Evolutionary conservation across 2,888 invertebrate genomes (phyloP).

Genomic region (Linnaemya tessellans): DNA sequence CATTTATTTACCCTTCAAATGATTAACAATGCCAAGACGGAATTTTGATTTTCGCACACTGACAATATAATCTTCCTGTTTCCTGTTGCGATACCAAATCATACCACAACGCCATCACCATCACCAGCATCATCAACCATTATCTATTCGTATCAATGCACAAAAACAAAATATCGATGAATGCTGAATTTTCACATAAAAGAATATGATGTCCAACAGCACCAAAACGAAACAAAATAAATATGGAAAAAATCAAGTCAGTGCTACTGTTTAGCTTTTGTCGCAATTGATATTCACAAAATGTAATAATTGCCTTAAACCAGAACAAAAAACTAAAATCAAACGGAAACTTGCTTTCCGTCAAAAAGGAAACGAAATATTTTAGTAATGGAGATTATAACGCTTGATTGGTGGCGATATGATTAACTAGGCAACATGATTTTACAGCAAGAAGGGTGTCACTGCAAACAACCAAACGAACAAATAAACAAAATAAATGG

Average conservation of each 20-base stretch:
- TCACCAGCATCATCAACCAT: neutral
- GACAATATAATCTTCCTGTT: slow-evolving; percentile 72
- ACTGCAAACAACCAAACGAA: neutral
- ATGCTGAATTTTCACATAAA: neutral
- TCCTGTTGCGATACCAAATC: slow-evolving; percentile 55
- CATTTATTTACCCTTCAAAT: slow-evolving; percentile 49
- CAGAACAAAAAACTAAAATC: slow-evolving; percentile 62
- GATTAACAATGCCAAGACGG: slow-evolving; percentile 60
- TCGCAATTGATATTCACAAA: slow-evolving; percentile 75
- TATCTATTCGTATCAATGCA: slow-evolving; percentile 7
- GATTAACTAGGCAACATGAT: slow-evolving; percentile 77
- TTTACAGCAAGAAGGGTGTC: slow-evolving; percentile 6
- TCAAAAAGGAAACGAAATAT: slow-evolving; percentile 68
- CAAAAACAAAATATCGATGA: slow-evolving; percentile 39
- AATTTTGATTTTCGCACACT: slow-evolving; percentile 68
- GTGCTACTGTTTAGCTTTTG: slow-evolving; percentile 35
- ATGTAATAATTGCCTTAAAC: slow-evolving; percentile 75
- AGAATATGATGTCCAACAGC: slow-evolving; percentile 51
- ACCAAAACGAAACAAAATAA: neutral
- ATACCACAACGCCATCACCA: slow-evolving; percentile 31
- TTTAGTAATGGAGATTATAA: slow-evolving; percentile 77
- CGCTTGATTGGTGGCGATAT: slow-evolving; percentile 81
- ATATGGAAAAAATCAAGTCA: slow-evolving; percentile 2
- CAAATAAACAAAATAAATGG: slow-evolving; percentile 9
- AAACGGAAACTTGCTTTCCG: slow-evolving; percentile 73